A percentile compares a stretch with the other conserved stretches of the same genome.
phyloP scores from a whole-genome alignment of 2,113 vertebrate genomes.

The Nestor notabilis region DNA sequence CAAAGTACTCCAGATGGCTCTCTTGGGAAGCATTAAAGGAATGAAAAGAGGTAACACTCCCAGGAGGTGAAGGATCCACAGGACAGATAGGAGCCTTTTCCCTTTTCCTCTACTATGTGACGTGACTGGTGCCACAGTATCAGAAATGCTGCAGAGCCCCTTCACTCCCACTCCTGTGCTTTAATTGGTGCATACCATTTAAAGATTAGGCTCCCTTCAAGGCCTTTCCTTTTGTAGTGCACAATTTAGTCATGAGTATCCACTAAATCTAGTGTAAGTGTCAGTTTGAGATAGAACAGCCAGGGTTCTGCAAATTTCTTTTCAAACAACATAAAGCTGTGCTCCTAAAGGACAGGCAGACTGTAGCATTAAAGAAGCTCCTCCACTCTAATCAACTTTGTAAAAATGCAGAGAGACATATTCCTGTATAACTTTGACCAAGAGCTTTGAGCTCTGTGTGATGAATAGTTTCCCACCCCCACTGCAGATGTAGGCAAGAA shows the following conservation, averaged over 20 bases:
- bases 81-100: not conserved
- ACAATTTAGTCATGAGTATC: constrained; percentile 36
- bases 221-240: constrained; percentile 50
- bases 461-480: not conserved
- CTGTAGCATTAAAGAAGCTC: constrained; percentile 20
- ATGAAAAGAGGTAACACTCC: not conserved
- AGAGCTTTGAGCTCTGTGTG: constrained; percentile 1
- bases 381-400: constrained; percentile 2
- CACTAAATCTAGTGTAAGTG: constrained; percentile 50
- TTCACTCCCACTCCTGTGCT: constrained; percentile 46
- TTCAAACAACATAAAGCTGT: constrained; percentile 29
- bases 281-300: constrained; percentile 63
- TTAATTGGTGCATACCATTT: constrained; percentile 38
- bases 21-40: not conserved
- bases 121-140: constrained; percentile 48
- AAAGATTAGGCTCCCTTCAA: constrained; percentile 52
- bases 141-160: constrained; percentile 28
- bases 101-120: not conserved
- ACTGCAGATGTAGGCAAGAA: not conserved
- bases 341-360: constrained; percentile 7
- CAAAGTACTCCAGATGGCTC: not conserved
- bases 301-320: constrained; percentile 46
- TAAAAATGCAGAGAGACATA: constrained; percentile 16
- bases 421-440: not conserved
- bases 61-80: not conserved